Evolutionary conservation across 30 jellyfish, hydroid and myxozoan species (phyloP), one percentile per base, ranked within the genome.

Genomic region (Phacellophora camtschatica): DNA sequence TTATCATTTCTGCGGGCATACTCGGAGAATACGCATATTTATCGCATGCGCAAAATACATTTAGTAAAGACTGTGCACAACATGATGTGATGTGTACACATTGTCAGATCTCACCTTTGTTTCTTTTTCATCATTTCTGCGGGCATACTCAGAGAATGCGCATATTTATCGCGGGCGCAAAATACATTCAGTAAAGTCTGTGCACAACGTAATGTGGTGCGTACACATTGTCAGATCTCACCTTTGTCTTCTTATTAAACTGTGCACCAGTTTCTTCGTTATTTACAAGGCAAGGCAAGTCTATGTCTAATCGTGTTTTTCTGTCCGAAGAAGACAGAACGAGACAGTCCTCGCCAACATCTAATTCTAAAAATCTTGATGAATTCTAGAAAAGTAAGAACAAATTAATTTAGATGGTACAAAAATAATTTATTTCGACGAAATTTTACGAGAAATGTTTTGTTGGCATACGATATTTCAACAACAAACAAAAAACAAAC

Each of bases 241-340:
- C 97, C 74, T 82, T 74, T 19, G 87, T 64, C 54, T 74, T 80
- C 50, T 69, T 36, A 61, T 81, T 42, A 48, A 88, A 88, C 69
- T 88, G 95, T n/a, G 97, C 97, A 5, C 95, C 97, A 22, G 83
- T 69, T 53, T 80, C 97, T 1, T 73, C 91, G 37, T 41, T 53
- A 34, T 71, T 48, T 0, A 88, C 84, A 48, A 19, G 32, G 53
- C 15, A 74, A 31, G 95, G 92, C 23, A 88, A 91, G 42, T 80
- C 95, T 10, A 88, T n/a, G 53, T 88, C 97, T 32, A 88, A 27
- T 46, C 63, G 37, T 20, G 69, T 55, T 32, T 88, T 81, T 5
- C 74, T 81, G 29, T 66, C 67, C n/a, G 19, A 2, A 11, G 91
- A 66, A 8, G 35, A 18, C 50, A 88, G 80, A 71, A 88, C 35